Evolutionary conservation across 2,797 vertebrate genomes (phyloP).

Genomic region (Diglossa cyanea): DNA sequence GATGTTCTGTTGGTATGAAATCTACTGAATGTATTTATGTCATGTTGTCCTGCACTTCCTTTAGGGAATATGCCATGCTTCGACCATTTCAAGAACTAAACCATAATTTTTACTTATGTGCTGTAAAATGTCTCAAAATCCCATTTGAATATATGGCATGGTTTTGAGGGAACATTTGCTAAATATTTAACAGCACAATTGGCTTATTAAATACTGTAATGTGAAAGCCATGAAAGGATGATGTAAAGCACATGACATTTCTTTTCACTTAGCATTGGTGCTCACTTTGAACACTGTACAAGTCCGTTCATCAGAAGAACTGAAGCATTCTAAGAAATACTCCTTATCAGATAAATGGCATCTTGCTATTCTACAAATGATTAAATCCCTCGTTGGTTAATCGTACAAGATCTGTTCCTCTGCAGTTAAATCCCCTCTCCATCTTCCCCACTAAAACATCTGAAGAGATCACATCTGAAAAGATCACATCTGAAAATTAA

Average conservation of each 20-base stretch:
- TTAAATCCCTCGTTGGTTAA: slow-evolving; percentile 66
- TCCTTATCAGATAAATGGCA: slow-evolving; percentile 66
- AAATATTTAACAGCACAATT: slow-evolving; percentile 68
- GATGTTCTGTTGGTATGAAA: slow-evolving; percentile 21
- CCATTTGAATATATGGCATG: slow-evolving; percentile 53
- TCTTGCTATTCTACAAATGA: slow-evolving; percentile 63
- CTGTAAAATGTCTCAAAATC: slow-evolving; percentile 65
- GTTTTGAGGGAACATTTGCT: slow-evolving; percentile 59
- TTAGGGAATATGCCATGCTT: slow-evolving; percentile 29
- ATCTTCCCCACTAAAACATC: background rate
- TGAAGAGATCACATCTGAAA: slow-evolving; percentile 41
- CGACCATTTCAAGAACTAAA: slow-evolving; percentile 26
- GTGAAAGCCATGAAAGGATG: slow-evolving; percentile 25
- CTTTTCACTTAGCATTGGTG: slow-evolving; percentile 44
- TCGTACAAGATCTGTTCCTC: slow-evolving; percentile 47
- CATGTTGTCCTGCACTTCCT: background rate
- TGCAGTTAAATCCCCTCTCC: slow-evolving; percentile 3
- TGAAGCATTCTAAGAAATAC: slow-evolving; percentile 62
- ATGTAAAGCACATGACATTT: slow-evolving; percentile 34
- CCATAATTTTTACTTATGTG: slow-evolving; percentile 50
- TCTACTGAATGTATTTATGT: slow-evolving; percentile 5
- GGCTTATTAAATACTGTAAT: slow-evolving; percentile 65
- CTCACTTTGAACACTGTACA: slow-evolving; percentile 51
- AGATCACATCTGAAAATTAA: slow-evolving; percentile 43
- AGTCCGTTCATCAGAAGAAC: slow-evolving; percentile 65